Percentiles rank a stretch among this genome's conserved stretches.
Evolutionary conservation across 2,113 vertebrate genomes (phyloP).

Genomic region (Promerops cafer): DNA sequence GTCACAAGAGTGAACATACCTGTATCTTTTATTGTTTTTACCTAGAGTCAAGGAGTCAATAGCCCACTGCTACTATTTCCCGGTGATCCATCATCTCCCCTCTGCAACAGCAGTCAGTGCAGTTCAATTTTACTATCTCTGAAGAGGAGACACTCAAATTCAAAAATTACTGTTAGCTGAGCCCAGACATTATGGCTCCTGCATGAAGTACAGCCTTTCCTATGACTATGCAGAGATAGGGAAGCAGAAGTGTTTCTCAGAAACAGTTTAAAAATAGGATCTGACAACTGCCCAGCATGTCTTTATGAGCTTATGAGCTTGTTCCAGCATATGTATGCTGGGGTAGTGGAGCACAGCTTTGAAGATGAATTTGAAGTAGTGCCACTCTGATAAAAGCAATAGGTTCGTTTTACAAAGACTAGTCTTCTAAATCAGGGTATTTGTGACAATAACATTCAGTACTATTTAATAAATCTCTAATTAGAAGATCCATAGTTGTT

Average conservation of each 20-base stretch:
- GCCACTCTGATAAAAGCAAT: background rate
- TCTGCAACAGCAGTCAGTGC: background rate
- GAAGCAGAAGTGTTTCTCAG: constrained; percentile 34
- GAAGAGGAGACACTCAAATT: background rate
- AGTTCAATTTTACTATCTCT: background rate
- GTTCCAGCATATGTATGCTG: background rate
- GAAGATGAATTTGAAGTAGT: background rate
- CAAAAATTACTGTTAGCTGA: background rate
- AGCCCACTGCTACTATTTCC: background rate
- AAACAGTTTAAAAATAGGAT: constrained; percentile 59
- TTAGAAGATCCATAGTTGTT: background rate
- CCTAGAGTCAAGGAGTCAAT: background rate
- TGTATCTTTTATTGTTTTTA: background rate
- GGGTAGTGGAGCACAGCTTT: background rate
- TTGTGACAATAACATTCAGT: background rate
- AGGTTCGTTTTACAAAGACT: background rate
- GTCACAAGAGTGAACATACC: background rate
- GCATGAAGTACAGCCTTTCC: background rate
- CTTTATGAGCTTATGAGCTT: constrained; percentile 26
- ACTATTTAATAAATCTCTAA: background rate
- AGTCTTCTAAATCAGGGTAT: background rate
- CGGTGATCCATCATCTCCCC: fast-evolving
- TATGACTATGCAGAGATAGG: background rate
- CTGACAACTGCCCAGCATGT: constrained; percentile 23
- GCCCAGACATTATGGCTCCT: constrained; percentile 23